A percentile compares a stretch with the other conserved stretches of the same genome.
These are phyloP conservation scores for Phthorimaea operculella DNA, from an alignment of 1,140 invertebrate genomes.

Conservation along the genomic window DNA sequence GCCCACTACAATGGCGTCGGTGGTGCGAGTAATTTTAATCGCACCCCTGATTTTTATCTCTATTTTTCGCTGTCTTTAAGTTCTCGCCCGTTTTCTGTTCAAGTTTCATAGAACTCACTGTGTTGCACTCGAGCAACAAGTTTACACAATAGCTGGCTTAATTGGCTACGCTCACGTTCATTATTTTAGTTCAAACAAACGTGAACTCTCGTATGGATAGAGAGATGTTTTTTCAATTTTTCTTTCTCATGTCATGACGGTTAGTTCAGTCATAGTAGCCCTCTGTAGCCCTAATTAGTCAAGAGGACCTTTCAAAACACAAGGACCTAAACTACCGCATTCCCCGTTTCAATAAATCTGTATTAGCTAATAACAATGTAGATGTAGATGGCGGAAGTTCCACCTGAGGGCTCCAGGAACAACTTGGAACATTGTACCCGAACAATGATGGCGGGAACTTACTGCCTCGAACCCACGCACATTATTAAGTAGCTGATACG, in stretches of 20 bases:
- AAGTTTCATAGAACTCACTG: too few relatives aligned
- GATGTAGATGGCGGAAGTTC: neutral
- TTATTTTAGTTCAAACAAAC: too few relatives aligned
- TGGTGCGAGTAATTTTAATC: constrained; percentile 45
- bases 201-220: too few relatives aligned
- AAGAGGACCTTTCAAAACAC: too few relatives aligned
- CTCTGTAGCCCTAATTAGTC: too few relatives aligned
- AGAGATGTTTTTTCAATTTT: too few relatives aligned
- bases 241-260: too few relatives aligned
- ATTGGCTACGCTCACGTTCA: too few relatives aligned
- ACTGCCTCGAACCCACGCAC: neutral
- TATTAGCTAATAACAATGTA: neutral
- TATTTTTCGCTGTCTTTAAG: constrained; percentile 9
- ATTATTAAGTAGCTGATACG: neutral
- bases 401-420: neutral
- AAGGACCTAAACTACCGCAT: too few relatives aligned
- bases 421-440: constrained; percentile 1
- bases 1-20: constrained; percentile 48
- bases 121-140: too few relatives aligned
- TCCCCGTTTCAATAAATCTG: neutral
- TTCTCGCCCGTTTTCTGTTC: neutral
- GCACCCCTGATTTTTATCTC: constrained; percentile 5
- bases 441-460: constrained; percentile 3
- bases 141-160: too few relatives aligned
- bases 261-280: too few relatives aligned